phyloP scores from a whole-genome alignment of 2,113 vertebrate genomes.

The Alexandromys fortis region DNA sequence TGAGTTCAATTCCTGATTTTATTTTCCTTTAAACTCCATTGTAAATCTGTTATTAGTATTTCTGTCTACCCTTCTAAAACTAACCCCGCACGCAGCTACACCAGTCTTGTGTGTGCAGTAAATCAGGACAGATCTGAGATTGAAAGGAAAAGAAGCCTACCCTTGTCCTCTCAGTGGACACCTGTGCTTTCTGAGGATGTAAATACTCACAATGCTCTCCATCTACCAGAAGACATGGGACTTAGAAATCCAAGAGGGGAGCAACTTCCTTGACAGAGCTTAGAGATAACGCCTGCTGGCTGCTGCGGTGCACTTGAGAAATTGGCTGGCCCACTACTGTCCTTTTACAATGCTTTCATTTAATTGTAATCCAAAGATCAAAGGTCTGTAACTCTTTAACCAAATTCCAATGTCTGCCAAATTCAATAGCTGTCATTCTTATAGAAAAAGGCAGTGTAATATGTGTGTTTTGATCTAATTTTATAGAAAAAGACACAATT shows the following conservation, averaged over 20 bases:
- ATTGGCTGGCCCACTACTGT: slow-evolving; percentile 83
- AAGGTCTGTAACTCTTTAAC: slow-evolving; percentile 99
- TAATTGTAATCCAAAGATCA: slow-evolving; percentile 93
- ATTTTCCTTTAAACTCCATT: slow-evolving; percentile 57
- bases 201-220: neutral
- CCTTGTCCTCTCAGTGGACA: neutral
- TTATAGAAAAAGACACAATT: slow-evolving; percentile 97
- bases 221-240: neutral
- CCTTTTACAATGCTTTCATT: slow-evolving; percentile 86
- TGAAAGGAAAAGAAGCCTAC: neutral
- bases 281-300: slow-evolving; percentile 76
- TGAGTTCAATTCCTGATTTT: neutral
- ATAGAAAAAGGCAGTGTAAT: slow-evolving; percentile 93
- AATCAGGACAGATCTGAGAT: fast-evolving
- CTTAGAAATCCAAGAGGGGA: neutral
- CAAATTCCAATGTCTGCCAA: slow-evolving; percentile 98
- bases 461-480: slow-evolving; percentile 99
- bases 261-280: slow-evolving; percentile 52
- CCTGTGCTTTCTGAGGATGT: neutral
- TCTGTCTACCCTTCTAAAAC: fast-evolving
- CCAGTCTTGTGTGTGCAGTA: neutral
- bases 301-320: slow-evolving; percentile 79
- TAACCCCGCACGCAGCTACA: fast-evolving
- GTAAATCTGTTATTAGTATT: neutral
- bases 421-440: slow-evolving; percentile 99